These are phyloP conservation scores for Aphis craccivora DNA, from an alignment of 1,140 invertebrate species.

Conservation along the genomic window DNA sequence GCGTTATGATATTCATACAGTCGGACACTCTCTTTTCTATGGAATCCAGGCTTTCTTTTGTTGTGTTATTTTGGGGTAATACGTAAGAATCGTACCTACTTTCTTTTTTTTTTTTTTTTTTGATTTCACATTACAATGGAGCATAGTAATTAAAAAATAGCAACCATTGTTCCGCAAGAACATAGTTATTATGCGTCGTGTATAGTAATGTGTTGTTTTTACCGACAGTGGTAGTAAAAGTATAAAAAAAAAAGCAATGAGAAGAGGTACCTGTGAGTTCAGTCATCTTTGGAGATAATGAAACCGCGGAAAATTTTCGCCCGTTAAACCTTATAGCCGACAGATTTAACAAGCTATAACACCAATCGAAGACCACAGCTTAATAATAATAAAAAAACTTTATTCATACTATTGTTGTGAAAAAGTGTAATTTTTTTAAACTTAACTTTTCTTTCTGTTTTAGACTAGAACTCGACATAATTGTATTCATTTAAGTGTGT, in stretches of 20 bases:
- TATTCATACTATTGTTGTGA: background rate
- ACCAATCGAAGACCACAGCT: background rate
- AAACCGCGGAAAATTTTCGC: background rate
- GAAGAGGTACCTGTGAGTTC: background rate
- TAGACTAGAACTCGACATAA: background rate
- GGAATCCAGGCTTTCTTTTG: background rate
- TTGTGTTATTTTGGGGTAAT: background rate
- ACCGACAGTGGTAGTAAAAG: background rate
- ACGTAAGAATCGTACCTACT: slow-evolving; percentile 2
- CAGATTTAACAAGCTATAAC: background rate
- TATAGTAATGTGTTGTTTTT: background rate
- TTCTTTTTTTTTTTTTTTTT: slow-evolving; percentile 5
- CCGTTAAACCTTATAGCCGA: background rate
- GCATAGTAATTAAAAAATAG: slow-evolving; percentile 4
- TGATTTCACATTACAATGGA: background rate
- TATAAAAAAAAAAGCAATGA: background rate
- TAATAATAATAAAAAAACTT: background rate
- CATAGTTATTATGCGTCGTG: background rate
- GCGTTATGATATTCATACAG: background rate
- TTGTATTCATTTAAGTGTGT: background rate
- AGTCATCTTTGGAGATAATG: background rate
- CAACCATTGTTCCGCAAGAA: background rate
- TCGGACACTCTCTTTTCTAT: background rate
- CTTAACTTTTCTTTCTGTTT: background rate
- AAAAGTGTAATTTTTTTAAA: background rate